phyloP scores from a whole-genome alignment of 2,888 invertebrate genomes.

The Heliconius aoede region DNA sequence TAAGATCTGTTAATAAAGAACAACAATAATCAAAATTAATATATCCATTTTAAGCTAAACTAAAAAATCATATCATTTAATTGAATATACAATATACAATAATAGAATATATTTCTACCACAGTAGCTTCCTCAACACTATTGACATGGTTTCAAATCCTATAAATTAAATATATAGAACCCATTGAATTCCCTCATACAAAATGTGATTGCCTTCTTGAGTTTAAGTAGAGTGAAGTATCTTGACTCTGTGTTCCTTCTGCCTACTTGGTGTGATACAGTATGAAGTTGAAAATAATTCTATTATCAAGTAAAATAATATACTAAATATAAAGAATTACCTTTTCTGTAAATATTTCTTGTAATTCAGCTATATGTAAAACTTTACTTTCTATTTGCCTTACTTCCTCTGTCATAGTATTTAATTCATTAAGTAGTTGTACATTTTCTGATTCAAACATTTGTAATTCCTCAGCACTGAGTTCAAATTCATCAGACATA shows the following conservation, averaged over 20 bases:
- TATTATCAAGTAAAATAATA: too few relatives aligned
- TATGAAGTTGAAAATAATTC: too few relatives aligned
- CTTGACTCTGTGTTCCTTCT: too few relatives aligned
- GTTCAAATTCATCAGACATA: slow-evolving; percentile 84
- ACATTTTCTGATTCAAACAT: slow-evolving; percentile 97
- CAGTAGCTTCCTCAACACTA: too few relatives aligned
- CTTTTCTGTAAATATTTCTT: slow-evolving; percentile 98
- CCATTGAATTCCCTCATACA: too few relatives aligned
- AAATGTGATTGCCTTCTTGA: too few relatives aligned
- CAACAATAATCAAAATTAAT: background rate
- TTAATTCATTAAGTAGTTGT: slow-evolving; percentile 92
- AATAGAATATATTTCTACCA: too few relatives aligned
- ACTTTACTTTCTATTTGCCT: slow-evolving; percentile 96
- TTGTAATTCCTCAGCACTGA: slow-evolving; percentile 94
- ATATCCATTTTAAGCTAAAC: background rate
- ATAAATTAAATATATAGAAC: too few relatives aligned
- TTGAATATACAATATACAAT: too few relatives aligned
- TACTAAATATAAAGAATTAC: slow-evolving; percentile 56
- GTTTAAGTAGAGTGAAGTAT: too few relatives aligned
- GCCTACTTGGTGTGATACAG: too few relatives aligned
- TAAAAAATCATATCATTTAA: background rate
- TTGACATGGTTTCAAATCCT: too few relatives aligned
- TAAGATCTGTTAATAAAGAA: slow-evolving; percentile 83
- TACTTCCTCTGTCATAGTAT: slow-evolving; percentile 95
- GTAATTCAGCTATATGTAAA: slow-evolving; percentile 96